A percentile compares a stretch with the other conserved stretches of the same genome.
phyloP scores from a whole-genome alignment of 2,888 invertebrate species.

The Aelia acuminata region DNA sequence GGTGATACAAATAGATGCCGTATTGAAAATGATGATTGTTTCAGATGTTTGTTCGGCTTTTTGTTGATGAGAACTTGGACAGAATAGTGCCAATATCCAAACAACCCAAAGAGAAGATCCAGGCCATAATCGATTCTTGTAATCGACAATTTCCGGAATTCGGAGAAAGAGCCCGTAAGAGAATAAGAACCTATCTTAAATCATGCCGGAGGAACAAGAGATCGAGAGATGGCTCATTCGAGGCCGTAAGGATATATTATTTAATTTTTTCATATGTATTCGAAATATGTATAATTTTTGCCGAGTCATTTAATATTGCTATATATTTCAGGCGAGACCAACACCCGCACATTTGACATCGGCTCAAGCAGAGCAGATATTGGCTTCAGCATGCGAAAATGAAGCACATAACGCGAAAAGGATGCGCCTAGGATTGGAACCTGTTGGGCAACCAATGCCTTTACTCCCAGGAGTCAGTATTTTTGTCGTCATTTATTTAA shows the following conservation, averaged over 20 bases:
- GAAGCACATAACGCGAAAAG: constrained; percentile 97
- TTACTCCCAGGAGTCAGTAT: constrained; percentile 77
- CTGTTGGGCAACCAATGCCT: constrained; percentile 92
- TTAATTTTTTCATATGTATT: background rate
- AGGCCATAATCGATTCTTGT: constrained; percentile 97
- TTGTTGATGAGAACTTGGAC: constrained; percentile 97
- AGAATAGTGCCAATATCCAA: constrained; percentile 97
- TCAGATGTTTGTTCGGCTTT: constrained; percentile 97
- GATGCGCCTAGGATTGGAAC: constrained; percentile 95
- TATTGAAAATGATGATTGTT: constrained; percentile 66
- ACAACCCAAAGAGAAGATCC: constrained; percentile 97
- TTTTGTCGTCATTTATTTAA: constrained; percentile 33
- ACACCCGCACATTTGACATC: constrained; percentile 97
- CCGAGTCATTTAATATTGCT: background rate
- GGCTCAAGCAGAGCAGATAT: constrained; percentile 95
- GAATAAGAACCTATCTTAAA: constrained; percentile 95
- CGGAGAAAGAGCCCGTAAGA: constrained; percentile 92
- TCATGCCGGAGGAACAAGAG: constrained; percentile 95
- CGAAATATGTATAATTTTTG: background rate
- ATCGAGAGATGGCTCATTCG: constrained; percentile 85
- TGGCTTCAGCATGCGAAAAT: constrained; percentile 96
- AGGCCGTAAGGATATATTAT: constrained; percentile 63
- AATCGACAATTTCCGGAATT: constrained; percentile 97
- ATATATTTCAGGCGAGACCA: constrained; percentile 81
- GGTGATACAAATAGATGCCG: background rate